These are phyloP conservation scores for Lucilia sericata DNA, from an alignment of 1,140 invertebrate genomes.

Conservation along the genomic window DNA sequence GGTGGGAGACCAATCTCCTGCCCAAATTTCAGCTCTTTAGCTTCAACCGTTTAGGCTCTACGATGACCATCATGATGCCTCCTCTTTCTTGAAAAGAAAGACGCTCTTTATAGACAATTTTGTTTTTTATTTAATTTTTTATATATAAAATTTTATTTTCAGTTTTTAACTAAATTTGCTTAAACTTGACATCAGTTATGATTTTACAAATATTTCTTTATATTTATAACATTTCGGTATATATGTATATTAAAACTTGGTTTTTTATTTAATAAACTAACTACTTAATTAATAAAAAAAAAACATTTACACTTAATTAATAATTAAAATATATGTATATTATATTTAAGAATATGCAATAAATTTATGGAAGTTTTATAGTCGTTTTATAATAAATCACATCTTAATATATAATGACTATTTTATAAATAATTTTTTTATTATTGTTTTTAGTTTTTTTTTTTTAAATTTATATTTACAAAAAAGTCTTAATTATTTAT, in stretches of 20 bases:
- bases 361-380: constrained; percentile 3
- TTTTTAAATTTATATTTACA: background rate
- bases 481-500: background rate
- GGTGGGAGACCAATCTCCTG: no score
- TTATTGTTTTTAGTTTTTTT: background rate
- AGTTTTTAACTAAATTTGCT: background rate
- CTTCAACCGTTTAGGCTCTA: no score
- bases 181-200: background rate
- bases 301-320: background rate
- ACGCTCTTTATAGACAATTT: no score
- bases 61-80: no score
- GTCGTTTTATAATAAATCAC: constrained; percentile 35
- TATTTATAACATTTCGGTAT: background rate
- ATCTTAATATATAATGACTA: constrained; percentile 31
- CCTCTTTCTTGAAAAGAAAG: no score
- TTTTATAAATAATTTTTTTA: constrained; percentile 37
- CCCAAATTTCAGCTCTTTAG: no score
- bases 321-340: background rate
- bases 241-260: background rate
- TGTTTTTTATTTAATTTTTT: background rate
- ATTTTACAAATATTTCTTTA: background rate
- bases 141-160: background rate
- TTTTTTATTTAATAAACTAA: background rate
- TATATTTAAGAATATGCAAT: background rate
- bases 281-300: background rate